Percentiles rank a stretch among this genome's conserved stretches.
Evolutionary conservation across 2,113 vertebrate species (phyloP).

Genomic region (Edolisoma coerulescens): DNA sequence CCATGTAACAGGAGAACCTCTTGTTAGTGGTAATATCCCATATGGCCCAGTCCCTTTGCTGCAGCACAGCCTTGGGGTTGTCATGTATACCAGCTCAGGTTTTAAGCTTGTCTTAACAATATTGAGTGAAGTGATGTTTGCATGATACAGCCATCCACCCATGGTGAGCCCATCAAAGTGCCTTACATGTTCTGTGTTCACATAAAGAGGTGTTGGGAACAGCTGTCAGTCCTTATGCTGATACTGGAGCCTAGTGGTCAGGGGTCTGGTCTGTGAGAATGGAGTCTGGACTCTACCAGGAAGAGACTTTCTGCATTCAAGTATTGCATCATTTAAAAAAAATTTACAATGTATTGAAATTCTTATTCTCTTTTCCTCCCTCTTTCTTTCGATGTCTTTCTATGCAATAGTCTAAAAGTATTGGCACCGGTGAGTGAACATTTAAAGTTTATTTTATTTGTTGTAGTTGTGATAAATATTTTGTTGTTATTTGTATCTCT

Average conservation of each 20-base stretch:
- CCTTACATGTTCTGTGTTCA: neutral
- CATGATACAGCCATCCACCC: neutral
- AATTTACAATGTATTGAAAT: neutral
- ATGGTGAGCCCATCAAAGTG: neutral
- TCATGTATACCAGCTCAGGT: neutral
- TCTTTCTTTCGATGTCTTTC: neutral
- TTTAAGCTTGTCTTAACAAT: neutral
- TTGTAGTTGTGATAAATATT: neutral
- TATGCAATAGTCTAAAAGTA: neutral
- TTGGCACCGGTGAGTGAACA: constrained; percentile 28
- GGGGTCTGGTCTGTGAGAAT: neutral
- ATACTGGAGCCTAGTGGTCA: neutral
- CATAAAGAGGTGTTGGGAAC: neutral
- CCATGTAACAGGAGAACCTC: neutral
- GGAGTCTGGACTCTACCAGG: neutral
- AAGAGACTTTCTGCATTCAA: neutral
- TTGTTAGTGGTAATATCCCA: neutral
- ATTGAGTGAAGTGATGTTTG: neutral
- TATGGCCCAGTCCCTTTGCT: neutral
- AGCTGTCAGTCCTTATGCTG: neutral
- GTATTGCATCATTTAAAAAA: neutral
- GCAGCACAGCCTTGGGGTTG: neutral
- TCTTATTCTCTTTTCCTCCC: neutral
- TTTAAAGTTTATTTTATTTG: neutral
- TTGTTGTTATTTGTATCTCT: neutral